These are phyloP conservation scores for Ispidina picta DNA, from an alignment of 2,797 vertebrate genomes.

Conservation along the genomic window DNA sequence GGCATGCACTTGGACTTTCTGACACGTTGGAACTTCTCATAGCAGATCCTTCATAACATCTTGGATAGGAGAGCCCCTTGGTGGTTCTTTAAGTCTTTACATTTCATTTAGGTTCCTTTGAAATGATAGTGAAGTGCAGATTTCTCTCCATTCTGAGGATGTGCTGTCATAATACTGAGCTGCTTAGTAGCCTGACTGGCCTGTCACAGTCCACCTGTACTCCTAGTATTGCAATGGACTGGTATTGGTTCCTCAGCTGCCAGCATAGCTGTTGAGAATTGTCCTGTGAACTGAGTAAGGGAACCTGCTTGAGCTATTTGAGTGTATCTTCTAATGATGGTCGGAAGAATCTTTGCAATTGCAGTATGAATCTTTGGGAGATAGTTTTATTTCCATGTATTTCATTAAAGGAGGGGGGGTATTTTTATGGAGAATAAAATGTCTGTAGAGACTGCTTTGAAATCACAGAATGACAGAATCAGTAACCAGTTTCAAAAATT, in stretches of 20 bases:
- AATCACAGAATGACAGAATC: neutral
- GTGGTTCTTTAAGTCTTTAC: neutral
- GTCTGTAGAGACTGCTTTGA: neutral
- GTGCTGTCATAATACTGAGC: neutral
- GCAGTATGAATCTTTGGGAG: neutral
- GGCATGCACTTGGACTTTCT: neutral
- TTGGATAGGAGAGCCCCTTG: neutral
- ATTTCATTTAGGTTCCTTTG: neutral
- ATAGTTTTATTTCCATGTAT: neutral
- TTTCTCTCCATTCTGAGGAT: neutral
- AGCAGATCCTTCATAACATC: neutral
- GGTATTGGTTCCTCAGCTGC: neutral
- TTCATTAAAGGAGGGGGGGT: neutral
- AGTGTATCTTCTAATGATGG: neutral
- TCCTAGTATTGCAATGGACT: rapidly evolving
- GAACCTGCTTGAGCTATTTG: neutral
- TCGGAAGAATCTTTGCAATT: neutral
- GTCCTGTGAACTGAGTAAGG: neutral
- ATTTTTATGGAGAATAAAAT: neutral
- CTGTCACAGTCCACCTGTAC: no score
- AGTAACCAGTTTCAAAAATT: neutral
- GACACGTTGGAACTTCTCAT: neutral
- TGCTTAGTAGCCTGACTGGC: neutral
- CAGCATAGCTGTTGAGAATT: neutral
- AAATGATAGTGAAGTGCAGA: neutral